Percentiles rank a stretch among this genome's conserved stretches.
Conservation (phyloP, 2,888 invertebrate genomes). For the Microctonus aethiopoides region DNA sequence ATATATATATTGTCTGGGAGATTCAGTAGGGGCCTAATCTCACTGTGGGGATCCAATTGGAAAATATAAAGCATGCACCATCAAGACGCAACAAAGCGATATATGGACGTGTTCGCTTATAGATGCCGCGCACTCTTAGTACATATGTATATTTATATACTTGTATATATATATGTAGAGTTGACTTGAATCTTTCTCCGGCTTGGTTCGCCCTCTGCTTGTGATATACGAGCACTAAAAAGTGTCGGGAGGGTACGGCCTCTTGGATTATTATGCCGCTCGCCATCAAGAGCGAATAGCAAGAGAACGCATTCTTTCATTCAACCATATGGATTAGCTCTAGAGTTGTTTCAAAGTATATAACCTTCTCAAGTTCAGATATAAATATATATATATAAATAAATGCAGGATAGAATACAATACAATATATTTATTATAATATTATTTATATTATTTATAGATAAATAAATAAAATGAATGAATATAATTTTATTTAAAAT, state of each 20-base stretch:
- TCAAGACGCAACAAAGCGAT: background rate
- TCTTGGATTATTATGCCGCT: slow-evolving; percentile 36
- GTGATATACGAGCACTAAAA: slow-evolving; percentile 57
- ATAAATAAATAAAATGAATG: background rate
- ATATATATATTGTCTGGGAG: background rate
- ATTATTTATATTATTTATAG: background rate
- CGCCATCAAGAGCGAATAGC: slow-evolving; percentile 25
- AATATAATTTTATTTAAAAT: background rate
- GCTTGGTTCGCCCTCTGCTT: slow-evolving; percentile 22
- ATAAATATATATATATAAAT: background rate
- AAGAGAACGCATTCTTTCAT: slow-evolving; percentile 15
- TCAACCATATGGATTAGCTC: slow-evolving; percentile 27
- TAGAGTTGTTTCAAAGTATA: slow-evolving; percentile 28
- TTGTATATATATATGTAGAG: slow-evolving; percentile 9
- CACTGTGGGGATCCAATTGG: slow-evolving; percentile 17
- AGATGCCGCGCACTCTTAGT: background rate
- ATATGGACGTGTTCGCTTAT: background rate
- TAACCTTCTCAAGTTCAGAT: background rate
- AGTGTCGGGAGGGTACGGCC: slow-evolving; percentile 47
- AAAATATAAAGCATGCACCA: slow-evolving; percentile 10
- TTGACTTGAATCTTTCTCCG: slow-evolving; percentile 28
- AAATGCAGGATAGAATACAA: no score
- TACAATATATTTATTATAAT: slow-evolving; percentile 4
- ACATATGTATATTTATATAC: no score
- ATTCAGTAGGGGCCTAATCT: slow-evolving; percentile 14